Evolutionary conservation across 2,113 vertebrate genomes (phyloP).

Genomic region (Carlito syrichta): DNA sequence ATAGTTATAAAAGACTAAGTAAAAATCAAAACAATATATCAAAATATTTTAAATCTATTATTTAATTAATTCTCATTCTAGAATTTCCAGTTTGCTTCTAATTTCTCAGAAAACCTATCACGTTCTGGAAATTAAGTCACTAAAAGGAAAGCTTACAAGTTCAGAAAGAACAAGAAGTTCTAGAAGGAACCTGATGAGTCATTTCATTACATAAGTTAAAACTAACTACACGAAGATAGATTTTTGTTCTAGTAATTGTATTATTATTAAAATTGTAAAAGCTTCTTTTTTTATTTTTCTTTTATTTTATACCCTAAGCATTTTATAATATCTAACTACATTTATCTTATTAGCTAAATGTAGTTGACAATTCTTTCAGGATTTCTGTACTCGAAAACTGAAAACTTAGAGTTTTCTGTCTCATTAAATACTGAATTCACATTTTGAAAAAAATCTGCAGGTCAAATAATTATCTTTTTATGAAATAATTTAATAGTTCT

Average conservation of each 20-base stretch:
- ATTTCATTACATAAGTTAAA: neutral
- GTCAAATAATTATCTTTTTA: neutral
- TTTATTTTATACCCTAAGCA: neutral
- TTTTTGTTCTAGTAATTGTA: neutral
- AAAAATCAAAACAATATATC: neutral
- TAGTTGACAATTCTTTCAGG: neutral
- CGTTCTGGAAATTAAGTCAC: neutral
- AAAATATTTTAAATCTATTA: conserved; percentile 5
- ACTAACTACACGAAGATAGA: neutral
- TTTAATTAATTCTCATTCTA: neutral
- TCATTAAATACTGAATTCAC: neutral
- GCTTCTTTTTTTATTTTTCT: neutral
- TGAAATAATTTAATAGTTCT: neutral
- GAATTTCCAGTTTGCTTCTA: neutral
- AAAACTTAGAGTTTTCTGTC: neutral
- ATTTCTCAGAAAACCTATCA: neutral
- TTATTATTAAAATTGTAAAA: neutral
- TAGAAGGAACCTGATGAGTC: neutral
- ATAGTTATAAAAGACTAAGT: neutral
- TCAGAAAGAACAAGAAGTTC: neutral
- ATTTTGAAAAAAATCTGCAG: neutral
- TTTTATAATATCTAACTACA: neutral
- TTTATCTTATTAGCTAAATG: neutral
- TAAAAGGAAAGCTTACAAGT: neutral
- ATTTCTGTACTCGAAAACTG: neutral